Conservation (phyloP, 2,888 invertebrate genomes). For the Eupeodes luniger region DNA sequence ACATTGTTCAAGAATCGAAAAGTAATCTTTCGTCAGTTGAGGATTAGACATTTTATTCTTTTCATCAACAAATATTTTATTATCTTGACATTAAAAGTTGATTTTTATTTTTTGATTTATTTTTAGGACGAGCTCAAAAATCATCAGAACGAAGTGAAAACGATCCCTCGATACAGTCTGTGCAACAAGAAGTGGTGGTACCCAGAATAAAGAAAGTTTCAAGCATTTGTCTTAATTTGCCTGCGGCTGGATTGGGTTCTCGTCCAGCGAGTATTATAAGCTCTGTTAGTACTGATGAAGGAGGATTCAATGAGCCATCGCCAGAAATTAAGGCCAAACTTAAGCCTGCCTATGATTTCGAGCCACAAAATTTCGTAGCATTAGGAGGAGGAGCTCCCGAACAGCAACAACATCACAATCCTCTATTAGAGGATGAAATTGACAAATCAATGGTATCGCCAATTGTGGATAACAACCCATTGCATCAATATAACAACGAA, state of each 20-base stretch:
- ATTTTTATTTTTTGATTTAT: constrained; percentile 30
- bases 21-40: constrained; percentile 49
- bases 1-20: constrained; percentile 58
- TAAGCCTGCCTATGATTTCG: constrained; percentile 80
- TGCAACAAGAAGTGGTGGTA: constrained; percentile 57
- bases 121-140: constrained; percentile 77
- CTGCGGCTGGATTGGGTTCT: constrained; percentile 87
- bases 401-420: constrained; percentile 47
- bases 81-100: constrained; percentile 36
- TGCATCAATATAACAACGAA: constrained; percentile 67
- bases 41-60: constrained; percentile 44
- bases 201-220: constrained; percentile 86
- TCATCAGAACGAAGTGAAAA: constrained; percentile 71
- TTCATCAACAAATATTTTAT: not conserved
- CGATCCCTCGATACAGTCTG: constrained; percentile 51
- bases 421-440: constrained; percentile 48
- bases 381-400: constrained; percentile 28
- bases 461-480: constrained; percentile 28
- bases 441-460: constrained; percentile 36
- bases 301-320: constrained; percentile 89
- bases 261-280: constrained; percentile 89
- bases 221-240: constrained; percentile 87
- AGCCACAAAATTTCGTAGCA: constrained; percentile 68
- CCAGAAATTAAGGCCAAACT: constrained; percentile 89
- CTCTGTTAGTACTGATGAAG: constrained; percentile 87